Base-by-base conservation (phyloP, 2,888 invertebrate species). In the Drosophila kambysellisi region DNA sequence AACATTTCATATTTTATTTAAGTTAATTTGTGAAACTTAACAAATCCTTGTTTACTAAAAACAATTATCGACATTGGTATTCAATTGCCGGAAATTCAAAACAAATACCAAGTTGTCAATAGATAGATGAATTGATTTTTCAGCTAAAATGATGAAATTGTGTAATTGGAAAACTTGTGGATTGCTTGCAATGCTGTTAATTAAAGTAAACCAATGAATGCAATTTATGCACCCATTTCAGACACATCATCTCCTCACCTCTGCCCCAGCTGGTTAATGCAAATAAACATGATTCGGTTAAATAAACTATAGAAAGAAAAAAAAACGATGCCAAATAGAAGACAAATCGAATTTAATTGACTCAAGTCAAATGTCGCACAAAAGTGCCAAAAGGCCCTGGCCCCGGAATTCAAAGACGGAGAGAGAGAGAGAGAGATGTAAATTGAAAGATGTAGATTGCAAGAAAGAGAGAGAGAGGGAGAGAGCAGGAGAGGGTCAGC, bases 281-380 rank as follows among this genome's bases (percentile, higher is more conserved):
- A 73, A 73, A 73, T 78, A 74, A 77, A 74, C 58, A 71, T 67
- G 75, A 82, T 73, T 76, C 73, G 73, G 68, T 84, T 81, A 71
- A 75, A 61, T 67, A 65, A 85, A 83, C 83, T 82, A 79, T 61
- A 57, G 46, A 29, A 17, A 29, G 37, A 82, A 33, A 52, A 52
- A 20, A 43, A 46, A 46, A 46, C 8, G 12, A 61, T 61, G 65
- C 65, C 69, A 70, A 78, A 64, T 46, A 68, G 30, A 68, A 61
- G 59, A 76, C 82, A 89, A 89, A 85, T 85, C 85, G 89, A 85
- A 89, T 85, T 79, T 82, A 85, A 89, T 85, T 85, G 85, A 77
- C 74, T 66, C 70, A 64, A 89, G 88, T 84, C 89, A 89, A 89
- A 87, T 77, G 89, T 81, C 89, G 74, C 65, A 51, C 20, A 37